phyloP scores from a whole-genome alignment of 2,797 vertebrate genomes.

The Hypotaenidia okinawae region DNA sequence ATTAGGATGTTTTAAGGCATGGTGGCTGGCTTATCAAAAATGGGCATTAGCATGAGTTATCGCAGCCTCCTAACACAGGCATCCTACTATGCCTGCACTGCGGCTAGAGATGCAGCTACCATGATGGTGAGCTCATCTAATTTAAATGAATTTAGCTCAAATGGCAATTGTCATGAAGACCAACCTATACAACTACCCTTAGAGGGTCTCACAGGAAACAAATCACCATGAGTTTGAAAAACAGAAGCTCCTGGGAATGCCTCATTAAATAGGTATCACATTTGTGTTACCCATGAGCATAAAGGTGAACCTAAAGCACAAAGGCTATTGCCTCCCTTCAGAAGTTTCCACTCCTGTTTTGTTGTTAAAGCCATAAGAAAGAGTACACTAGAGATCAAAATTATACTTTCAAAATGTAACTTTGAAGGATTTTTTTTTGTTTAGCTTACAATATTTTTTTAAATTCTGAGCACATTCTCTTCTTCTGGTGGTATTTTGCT shows the following conservation, averaged over 20 bases:
- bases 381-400: neutral
- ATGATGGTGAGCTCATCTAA: accelerated
- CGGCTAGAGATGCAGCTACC: neutral
- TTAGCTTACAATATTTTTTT: neutral
- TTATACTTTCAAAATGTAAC: neutral
- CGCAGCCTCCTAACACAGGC: neutral
- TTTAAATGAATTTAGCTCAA: neutral
- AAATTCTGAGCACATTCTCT: neutral
- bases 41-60: neutral
- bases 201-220: neutral
- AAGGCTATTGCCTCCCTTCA: neutral
- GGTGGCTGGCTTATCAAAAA: neutral
- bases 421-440: neutral
- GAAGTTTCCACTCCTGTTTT: neutral
- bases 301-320: neutral
- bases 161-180: neutral
- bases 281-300: neutral
- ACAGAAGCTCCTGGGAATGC: neutral
- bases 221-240: neutral
- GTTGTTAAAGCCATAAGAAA: neutral
- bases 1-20: neutral
- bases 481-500: neutral
- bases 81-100: neutral
- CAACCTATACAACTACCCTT: neutral
- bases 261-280: neutral